Base-by-base conservation (phyloP, 1,140 invertebrate species). In the Matsumurasca onukii region DNA sequence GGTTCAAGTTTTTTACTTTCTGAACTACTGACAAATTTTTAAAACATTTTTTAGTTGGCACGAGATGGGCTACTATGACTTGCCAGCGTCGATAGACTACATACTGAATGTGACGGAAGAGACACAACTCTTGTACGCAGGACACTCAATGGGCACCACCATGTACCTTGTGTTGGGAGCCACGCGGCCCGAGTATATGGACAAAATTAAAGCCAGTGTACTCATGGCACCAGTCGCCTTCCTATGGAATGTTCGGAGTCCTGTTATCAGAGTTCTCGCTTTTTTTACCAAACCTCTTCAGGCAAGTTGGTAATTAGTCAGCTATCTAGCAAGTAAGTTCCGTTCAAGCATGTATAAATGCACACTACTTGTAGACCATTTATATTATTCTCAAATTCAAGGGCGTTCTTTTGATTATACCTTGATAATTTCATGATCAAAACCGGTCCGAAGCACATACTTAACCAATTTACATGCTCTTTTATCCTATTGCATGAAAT, bases 11-110 rank as follows among this genome's bases (percentile, higher is more conserved):
- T n/a, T n/a, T n/a, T n/a, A n/a, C n/a, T n/a, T n/a, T n/a, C n/a
- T n/a, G n/a, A n/a, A n/a, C n/a, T n/a, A n/a, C n/a, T n/a, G n/a
- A n/a, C n/a, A n/a, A n/a, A n/a, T n/a, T n/a, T n/a, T n/a, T n/a
- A n/a, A n/a, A n/a, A n/a, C n/a, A 52, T 52, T 5, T 52, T 25
- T 3, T 24, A 83, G 82, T 69, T 82, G 78, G 70, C 86, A 90
- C 72, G 86, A 91, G 73, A 86, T 90, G 77, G 87, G 86, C 1
- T 69, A 80, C 22, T 84, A 84, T 70, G 89, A 90, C 77, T 70
- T 89, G 3, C 84, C 87, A 9, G 83, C 86, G 1, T 82, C 82
- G 67, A 82, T 90, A 29, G 83, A 89, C 72, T 83, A 84, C 71
- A 81, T 86, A 15, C 78, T 89, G 71, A 78, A 83, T 9, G 69